Evolutionary conservation across 2,113 vertebrate genomes (phyloP).

Genomic region (Rutilus rutilus): DNA sequence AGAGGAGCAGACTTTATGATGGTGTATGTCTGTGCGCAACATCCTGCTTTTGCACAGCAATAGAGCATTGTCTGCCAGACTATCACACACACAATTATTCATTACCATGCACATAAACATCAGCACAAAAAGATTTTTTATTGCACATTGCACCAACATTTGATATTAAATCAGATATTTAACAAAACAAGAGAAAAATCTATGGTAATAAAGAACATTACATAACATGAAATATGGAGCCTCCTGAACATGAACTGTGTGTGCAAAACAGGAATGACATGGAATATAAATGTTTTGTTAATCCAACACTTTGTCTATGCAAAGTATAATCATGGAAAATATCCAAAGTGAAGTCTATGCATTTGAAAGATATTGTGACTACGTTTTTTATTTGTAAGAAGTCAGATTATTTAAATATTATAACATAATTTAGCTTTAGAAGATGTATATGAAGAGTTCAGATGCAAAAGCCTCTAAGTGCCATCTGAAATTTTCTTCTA

Average conservation of each 20-base stretch:
- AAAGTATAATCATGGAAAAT: neutral
- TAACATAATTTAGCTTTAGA: neutral
- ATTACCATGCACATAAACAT: neutral
- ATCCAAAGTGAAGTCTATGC: neutral
- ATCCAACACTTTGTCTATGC: conserved; percentile 3
- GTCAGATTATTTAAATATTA: neutral
- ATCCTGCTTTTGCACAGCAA: neutral
- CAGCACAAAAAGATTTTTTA: neutral
- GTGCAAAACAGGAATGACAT: neutral
- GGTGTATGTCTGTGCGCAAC: neutral
- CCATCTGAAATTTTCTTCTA: too few relatives aligned
- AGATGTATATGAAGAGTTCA: too few relatives aligned
- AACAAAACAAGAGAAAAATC: neutral
- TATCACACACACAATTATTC: neutral
- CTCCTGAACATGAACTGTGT: too few relatives aligned
- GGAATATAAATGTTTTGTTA: neutral
- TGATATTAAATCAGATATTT: neutral
- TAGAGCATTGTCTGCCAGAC: neutral
- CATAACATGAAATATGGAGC: neutral
- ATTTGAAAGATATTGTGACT: neutral
- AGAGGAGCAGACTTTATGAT: neutral
- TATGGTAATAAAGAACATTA: neutral
- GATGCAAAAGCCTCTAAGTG: too few relatives aligned
- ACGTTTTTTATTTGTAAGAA: neutral
- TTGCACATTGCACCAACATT: neutral